Conservation (phyloP, 2,888 invertebrate species). For the Galerucella nymphaeae region DNA sequence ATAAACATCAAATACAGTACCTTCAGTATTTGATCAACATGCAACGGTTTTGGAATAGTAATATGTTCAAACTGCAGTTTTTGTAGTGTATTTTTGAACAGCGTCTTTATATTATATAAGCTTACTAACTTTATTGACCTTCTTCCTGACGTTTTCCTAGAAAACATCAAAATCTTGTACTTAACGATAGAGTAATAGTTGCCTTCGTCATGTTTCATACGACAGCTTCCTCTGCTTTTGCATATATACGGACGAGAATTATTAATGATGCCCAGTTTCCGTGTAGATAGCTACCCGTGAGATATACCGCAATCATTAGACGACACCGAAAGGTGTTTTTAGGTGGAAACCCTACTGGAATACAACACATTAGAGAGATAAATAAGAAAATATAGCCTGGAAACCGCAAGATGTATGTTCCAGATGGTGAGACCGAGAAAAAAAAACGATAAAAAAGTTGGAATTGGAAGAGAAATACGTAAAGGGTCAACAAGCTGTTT, state of each 20-base stretch:
- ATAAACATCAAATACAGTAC: constrained; percentile 3
- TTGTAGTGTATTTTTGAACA: not conserved
- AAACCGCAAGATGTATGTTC: constrained; percentile 59
- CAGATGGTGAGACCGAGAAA: constrained; percentile 49
- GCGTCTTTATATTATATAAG: constrained; percentile 7
- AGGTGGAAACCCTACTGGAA: constrained; percentile 50
- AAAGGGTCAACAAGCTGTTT: constrained; percentile 45
- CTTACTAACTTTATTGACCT: constrained; percentile 11
- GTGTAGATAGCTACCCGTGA: constrained; percentile 32
- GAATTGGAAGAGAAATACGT: constrained; percentile 43
- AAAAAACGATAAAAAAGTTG: constrained; percentile 41
- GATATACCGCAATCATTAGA: constrained; percentile 51
- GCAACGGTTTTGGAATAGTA: not conserved
- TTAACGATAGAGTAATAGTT: constrained; percentile 46
- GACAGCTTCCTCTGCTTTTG: constrained; percentile 45
- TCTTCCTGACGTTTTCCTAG: constrained; percentile 33
- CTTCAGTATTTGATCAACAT: not conserved
- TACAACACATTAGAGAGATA: constrained; percentile 55
- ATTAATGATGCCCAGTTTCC: constrained; percentile 50
- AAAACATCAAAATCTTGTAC: constrained; percentile 48
- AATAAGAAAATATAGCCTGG: constrained; percentile 59
- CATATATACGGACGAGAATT: constrained; percentile 42
- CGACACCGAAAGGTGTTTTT: constrained; percentile 47
- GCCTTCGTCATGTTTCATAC: constrained; percentile 46
- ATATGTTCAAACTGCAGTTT: not conserved